Base-by-base conservation (phyloP, 2,888 invertebrate genomes). In the Hydrotaea diabolus region DNA sequence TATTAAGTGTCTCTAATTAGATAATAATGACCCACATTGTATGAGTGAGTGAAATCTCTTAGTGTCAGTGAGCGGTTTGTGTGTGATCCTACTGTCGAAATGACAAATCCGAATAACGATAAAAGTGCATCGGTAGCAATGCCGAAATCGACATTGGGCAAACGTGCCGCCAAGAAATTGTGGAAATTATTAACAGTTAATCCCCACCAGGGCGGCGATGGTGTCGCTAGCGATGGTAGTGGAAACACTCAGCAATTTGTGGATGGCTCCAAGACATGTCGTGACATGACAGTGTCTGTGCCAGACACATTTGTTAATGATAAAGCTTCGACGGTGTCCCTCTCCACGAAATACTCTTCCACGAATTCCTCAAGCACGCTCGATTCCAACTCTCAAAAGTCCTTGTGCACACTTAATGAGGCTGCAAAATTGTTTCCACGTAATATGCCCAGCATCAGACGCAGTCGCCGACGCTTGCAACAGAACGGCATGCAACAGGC, bases 401-500 rank as follows among this genome's bases (percentile, higher is more conserved):
- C 87, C 26, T 83, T 83, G 23, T 86, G 85, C 74, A 89, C 90
- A 5, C 89, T 88, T 84, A 88, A 88, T 81, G 91, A 91, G 82
- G 86, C 83, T 17, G 87, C 91, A 74, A 91, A 90, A 87, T 86
- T 91, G 73, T 91, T 91, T 86, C 92, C 91, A 59, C 89, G 91
- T 46, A 91, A 91, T 84, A 92, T 91, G 92, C 91, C 91, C 57
- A 91, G 91, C 87, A 91, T 91, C 55, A 87, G 91, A 9, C 88
- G 91, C 19, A 91, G 92, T 83, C 90, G 91, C 15, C 82, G 87
- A 0, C 87, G 90, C 2, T 82, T 85, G 49, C 82, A 76, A 64
- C 87, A 86, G 31, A 77, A 31, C 77, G 79, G 2, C 85, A 76
- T 19, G 36, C 57, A 23, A 21, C 87, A 86, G 17, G 19, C 77